phyloP scores from a whole-genome alignment of 2,888 invertebrate genomes.

The Diarsia mendica region DNA sequence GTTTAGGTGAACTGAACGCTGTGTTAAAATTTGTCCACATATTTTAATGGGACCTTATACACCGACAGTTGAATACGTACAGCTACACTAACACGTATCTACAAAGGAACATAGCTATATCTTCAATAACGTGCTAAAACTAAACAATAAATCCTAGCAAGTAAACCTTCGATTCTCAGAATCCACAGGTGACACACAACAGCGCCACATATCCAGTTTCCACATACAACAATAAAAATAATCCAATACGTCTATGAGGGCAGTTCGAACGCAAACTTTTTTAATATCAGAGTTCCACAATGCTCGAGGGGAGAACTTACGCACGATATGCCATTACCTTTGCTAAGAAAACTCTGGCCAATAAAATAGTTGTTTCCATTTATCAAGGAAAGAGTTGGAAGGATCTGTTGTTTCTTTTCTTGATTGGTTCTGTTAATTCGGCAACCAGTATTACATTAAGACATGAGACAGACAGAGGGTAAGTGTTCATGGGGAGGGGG shows the following conservation, averaged over 20 bases:
- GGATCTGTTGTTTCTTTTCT: neutral
- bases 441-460: no score
- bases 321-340: constrained; percentile 6
- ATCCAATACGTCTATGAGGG: constrained; percentile 44
- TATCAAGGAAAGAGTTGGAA: constrained; percentile 11
- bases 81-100: no score
- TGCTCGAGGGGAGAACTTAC: constrained; percentile 22
- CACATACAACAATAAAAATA: constrained; percentile 51
- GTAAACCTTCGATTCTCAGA: neutral
- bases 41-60: no score
- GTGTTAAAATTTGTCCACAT: no score
- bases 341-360: constrained; percentile 37
- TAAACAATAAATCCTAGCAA: neutral
- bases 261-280: constrained; percentile 53
- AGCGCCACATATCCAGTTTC: constrained; percentile 21
- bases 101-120: no score
- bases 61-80: no score
- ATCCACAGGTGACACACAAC: constrained; percentile 32
- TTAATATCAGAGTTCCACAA: constrained; percentile 46
- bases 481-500: no score
- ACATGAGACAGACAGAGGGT: no score
- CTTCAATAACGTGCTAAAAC: no score
- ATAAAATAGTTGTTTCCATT: constrained; percentile 31
- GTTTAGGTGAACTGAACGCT: no score
- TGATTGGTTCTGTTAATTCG: no score